Conservation (phyloP, 2,113 vertebrate species). For the Taxidea taxus region DNA sequence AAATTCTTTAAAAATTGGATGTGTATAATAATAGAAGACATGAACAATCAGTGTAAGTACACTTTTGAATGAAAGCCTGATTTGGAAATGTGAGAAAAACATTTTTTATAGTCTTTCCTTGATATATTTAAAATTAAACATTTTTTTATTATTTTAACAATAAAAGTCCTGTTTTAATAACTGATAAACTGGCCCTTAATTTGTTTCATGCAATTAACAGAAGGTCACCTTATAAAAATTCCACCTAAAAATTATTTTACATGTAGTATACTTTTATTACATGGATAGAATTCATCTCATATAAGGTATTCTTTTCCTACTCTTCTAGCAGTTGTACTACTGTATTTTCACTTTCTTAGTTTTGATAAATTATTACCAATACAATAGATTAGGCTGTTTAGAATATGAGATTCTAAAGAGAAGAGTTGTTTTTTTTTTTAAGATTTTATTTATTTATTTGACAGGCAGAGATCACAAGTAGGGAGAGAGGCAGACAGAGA, state of each 20-base stretch:
- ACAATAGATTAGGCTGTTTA: background rate
- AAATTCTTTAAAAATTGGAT: slow-evolving; percentile 20
- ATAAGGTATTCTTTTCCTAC: background rate
- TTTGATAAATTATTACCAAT: background rate
- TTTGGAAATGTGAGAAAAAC: slow-evolving; percentile 43
- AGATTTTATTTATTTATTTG: too few relatives aligned
- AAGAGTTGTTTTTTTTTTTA: too few relatives aligned
- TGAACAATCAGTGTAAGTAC: background rate
- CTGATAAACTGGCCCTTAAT: background rate
- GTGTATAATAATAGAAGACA: slow-evolving; percentile 30
- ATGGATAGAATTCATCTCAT: background rate
- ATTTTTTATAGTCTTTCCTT: background rate
- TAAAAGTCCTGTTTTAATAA: background rate
- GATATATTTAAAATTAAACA: background rate
- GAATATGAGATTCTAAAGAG: background rate
- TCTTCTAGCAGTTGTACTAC: background rate
- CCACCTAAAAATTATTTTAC: background rate
- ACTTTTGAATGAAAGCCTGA: background rate
- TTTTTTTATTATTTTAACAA: slow-evolving; percentile 9
- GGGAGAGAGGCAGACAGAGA: too few relatives aligned
- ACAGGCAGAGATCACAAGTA: too few relatives aligned
- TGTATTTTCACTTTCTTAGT: background rate
- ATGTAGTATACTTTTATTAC: background rate
- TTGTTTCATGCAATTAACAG: background rate
- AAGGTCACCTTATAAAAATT: background rate